Base-by-base conservation (phyloP, 1,140 invertebrate species). In the Leptopilina boulardi region DNA sequence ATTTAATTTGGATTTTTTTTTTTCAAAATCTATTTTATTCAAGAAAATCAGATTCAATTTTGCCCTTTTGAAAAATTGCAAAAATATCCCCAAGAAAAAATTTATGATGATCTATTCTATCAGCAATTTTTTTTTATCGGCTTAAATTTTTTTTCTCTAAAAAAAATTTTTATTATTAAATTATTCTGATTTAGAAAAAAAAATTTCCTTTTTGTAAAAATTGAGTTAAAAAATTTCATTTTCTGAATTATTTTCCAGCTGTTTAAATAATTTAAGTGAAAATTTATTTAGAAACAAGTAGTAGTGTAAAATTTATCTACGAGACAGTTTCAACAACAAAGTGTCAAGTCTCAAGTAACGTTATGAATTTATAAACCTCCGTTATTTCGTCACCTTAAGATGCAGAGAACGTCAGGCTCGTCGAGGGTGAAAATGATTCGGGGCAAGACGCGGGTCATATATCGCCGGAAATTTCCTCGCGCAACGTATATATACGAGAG, bases 361-460 rank as follows among this genome's bases (percentile, higher is more conserved):
- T 59, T 59, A 59, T 59, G 56, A 59, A 59, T 59, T 59, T 59
- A 59, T 59, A 59, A 59, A 26, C 56, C 56, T 59, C 21, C 21
- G 56, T 59, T 59, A 59, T 59, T 59, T 59, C 56, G 56, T 59
- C 23, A 59, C 56, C 56, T 59, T 59, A 59, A 26, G 56, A 59
- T 59, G 56, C 23, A 59, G 21, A 59, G 56, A 26, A 59, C 56
- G 56, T 59, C 56, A 59, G 56, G 56, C 56, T 59, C 56, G 56
- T 59, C 56, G 56, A 59, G 23, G 56, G 56, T 59, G 56, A 59
- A 30, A 59, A 59, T 59, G 56, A 59, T 59, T 59, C 56, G 56
- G 56, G 56, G 56, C 56, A 59, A 30, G 56, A 59, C 21, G 56
- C 56, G 19, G 56, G 56, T 59, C 56, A 59, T 59, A 59, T 59